Evolutionary conservation across 1,140 invertebrate genomes (phyloP).

Genomic region (Calephelis nemesis): DNA sequence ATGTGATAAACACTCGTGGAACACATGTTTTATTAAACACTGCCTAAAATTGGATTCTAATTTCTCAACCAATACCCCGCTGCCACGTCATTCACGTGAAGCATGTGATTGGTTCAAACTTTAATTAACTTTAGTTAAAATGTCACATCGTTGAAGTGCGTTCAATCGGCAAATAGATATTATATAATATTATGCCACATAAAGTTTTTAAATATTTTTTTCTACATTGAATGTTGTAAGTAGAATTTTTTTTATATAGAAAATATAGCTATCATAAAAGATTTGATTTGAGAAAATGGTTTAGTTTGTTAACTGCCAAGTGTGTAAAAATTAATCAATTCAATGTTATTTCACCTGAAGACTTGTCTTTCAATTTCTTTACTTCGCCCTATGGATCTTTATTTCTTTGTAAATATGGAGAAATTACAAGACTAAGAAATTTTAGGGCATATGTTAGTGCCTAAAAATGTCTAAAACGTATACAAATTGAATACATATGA

Average conservation of each 20-base stretch:
- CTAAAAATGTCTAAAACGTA: conserved; percentile 70
- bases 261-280: neutral
- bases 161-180: neutral
- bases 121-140: neutral
- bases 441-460: conserved; percentile 60
- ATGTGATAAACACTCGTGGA: too few relatives aligned
- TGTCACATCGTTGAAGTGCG: neutral
- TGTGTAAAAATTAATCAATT: too few relatives aligned
- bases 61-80: too few relatives aligned
- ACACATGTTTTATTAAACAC: too few relatives aligned
- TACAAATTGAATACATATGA: conserved; percentile 74
- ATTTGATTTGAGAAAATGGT: neutral
- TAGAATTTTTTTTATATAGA: too few relatives aligned
- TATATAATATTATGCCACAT: neutral
- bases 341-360: too few relatives aligned
- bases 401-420: conserved; percentile 60
- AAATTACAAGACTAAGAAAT: conserved; percentile 68
- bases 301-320: neutral
- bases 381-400: conserved; percentile 33
- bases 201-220: neutral
- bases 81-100: too few relatives aligned
- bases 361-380: conserved; percentile 24
- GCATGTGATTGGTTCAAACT: neutral
- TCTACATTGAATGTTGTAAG: too few relatives aligned
- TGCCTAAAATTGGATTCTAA: too few relatives aligned